Conservation (phyloP, 2,113 vertebrate species). For the Silurus meridionalis region DNA sequence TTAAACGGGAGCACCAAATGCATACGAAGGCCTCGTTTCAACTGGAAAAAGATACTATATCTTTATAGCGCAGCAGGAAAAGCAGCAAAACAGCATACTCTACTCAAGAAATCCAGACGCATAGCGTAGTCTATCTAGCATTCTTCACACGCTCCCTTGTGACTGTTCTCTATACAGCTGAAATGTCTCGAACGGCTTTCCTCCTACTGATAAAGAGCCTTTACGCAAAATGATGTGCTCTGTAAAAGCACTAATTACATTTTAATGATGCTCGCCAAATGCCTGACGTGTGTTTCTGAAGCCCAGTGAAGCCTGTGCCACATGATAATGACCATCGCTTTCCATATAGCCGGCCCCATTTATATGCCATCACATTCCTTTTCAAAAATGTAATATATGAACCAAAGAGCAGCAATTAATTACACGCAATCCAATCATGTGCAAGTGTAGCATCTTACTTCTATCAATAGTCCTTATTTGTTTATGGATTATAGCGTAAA, state of each 20-base stretch:
- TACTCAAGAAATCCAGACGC: background rate
- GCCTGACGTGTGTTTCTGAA: conserved; percentile 43
- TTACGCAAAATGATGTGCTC: conserved; percentile 40
- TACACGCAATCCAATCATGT: conserved; percentile 7
- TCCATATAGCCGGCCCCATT: conserved; percentile 27
- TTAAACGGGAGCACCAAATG: conserved; percentile 1
- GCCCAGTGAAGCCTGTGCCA: conserved; percentile 38
- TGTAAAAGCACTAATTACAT: conserved; percentile 48
- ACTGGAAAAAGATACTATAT: conserved; percentile 14
- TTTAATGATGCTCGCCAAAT: conserved; percentile 45
- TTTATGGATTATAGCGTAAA: background rate
- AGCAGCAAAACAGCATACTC: background rate
- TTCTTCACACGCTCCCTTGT: conserved; percentile 17
- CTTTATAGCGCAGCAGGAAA: conserved; percentile 9
- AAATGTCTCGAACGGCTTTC: conserved; percentile 33
- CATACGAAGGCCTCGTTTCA: conserved; percentile 24
- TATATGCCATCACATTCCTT: conserved; percentile 42
- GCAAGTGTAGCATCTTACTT: conserved; percentile 5
- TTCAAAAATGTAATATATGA: conserved; percentile 29
- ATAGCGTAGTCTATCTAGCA: conserved; percentile 12
- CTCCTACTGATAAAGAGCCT: conserved; percentile 42
- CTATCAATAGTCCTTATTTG: background rate
- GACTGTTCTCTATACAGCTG: background rate
- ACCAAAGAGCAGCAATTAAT: conserved; percentile 14
- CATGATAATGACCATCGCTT: conserved; percentile 43